Percentiles rank a stretch among this genome's conserved stretches.
These are phyloP conservation scores for Acrossocheilus wenchowensis DNA, from an alignment of 2,797 vertebrate genomes.

Conservation along the genomic window DNA sequence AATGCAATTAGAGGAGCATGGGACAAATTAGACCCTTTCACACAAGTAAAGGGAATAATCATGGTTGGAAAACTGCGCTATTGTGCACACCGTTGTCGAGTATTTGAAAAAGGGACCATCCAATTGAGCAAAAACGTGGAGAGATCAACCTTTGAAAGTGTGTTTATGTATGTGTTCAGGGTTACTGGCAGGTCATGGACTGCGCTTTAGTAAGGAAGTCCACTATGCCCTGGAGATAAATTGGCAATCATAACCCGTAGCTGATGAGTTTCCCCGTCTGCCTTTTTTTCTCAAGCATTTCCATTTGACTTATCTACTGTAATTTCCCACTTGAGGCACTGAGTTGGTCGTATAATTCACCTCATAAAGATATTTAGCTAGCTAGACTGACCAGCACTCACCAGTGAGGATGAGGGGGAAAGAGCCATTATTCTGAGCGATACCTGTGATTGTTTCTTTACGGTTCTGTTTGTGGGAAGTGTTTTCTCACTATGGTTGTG, in stretches of 20 bases:
- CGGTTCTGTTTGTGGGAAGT: constrained; percentile 36
- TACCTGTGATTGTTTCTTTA: constrained; percentile 42
- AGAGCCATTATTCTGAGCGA: constrained; percentile 45
- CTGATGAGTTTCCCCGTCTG: constrained; percentile 62
- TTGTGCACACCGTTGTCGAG: neutral
- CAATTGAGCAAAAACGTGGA: constrained; percentile 13
- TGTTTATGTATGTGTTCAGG: constrained; percentile 38
- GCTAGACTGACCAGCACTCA: constrained; percentile 39
- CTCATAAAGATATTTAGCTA: constrained; percentile 57
- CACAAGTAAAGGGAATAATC: neutral
- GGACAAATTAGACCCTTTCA: neutral
- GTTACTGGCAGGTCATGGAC: constrained; percentile 47
- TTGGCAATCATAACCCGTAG: constrained; percentile 56
- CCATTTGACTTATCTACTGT: constrained; percentile 66
- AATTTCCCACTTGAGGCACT: constrained; percentile 63
- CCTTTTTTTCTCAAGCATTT: constrained; percentile 54
- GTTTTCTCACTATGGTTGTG: constrained; percentile 19
- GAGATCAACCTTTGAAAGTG: constrained; percentile 10
- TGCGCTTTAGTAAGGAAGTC: constrained; percentile 30
- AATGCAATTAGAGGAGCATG: neutral
- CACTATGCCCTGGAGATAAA: constrained; percentile 58
- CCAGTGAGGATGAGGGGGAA: neutral
- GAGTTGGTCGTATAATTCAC: constrained; percentile 64
- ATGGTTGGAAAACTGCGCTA: neutral
- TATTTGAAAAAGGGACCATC: constrained; percentile 14